Conservation (phyloP, 2,888 invertebrate species). For the Chalcosyrphus nemorum region DNA sequence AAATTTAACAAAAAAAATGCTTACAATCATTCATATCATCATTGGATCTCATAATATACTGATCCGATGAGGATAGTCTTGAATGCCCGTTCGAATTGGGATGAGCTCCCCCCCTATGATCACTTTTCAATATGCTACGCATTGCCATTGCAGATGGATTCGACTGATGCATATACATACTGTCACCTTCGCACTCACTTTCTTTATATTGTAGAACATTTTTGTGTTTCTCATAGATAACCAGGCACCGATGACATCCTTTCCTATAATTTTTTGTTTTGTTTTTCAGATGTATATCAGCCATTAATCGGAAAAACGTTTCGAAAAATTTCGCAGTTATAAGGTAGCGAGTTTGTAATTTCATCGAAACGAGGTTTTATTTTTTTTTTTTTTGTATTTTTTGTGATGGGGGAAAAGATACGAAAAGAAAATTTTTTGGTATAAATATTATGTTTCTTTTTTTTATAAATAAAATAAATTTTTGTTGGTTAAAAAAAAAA, state of each 20-base stretch:
- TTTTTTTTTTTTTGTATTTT: slow-evolving; percentile 68
- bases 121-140: slow-evolving; percentile 83
- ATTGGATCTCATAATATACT: slow-evolving; percentile 83
- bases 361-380: slow-evolving; percentile 74
- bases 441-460: slow-evolving; percentile 68
- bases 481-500: slow-evolving; percentile 20
- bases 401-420: slow-evolving; percentile 72
- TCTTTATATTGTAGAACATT: slow-evolving; percentile 98
- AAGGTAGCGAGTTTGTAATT: slow-evolving; percentile 64
- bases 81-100: slow-evolving; percentile 83
- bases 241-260: slow-evolving; percentile 96
- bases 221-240: slow-evolving; percentile 96
- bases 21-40: slow-evolving; percentile 83
- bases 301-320: slow-evolving; percentile 36
- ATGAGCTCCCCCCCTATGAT: slow-evolving; percentile 83
- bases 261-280: slow-evolving; percentile 84
- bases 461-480: slow-evolving; percentile 30
- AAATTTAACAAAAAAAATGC: slow-evolving; percentile 78
- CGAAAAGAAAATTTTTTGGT: slow-evolving; percentile 65
- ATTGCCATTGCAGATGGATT: slow-evolving; percentile 83
- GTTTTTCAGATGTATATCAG: slow-evolving; percentile 20
- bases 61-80: slow-evolving; percentile 83
- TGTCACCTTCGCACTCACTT: slow-evolving; percentile 90
- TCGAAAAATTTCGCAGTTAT: slow-evolving; percentile 70
- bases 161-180: slow-evolving; percentile 83